Evolutionary conservation across 2,113 vertebrate genomes (phyloP).

Genomic region (Acrocephalus kingi): DNA sequence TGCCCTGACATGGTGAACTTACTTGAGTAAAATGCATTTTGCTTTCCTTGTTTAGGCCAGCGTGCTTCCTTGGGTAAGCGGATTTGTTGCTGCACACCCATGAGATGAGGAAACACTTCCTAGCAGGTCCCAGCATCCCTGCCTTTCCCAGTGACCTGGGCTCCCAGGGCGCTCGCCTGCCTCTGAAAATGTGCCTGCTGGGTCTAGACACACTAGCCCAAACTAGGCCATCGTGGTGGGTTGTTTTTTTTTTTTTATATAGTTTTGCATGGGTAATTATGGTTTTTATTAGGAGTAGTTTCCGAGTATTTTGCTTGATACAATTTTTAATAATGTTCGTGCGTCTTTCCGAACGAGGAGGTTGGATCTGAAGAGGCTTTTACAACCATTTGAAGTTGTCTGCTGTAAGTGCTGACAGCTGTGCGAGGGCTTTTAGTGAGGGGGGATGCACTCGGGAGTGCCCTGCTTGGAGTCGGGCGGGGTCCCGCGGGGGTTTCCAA

Average conservation of each 20-base stretch:
- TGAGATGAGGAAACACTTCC: background rate
- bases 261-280: background rate
- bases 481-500: accelerated
- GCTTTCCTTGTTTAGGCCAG: background rate
- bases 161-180: accelerated
- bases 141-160: background rate
- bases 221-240: background rate
- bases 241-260: too few relatives aligned
- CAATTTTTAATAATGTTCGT: accelerated
- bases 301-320: background rate
- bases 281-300: background rate
- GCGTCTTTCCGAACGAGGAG: background rate
- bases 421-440: background rate
- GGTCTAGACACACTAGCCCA: too few relatives aligned
- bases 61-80: background rate
- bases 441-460: accelerated
- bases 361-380: background rate
- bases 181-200: background rate
- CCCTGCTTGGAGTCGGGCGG: accelerated
- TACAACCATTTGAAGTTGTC: background rate
- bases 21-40: background rate
- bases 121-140: background rate
- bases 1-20: background rate
- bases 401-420: background rate
- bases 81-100: background rate